These are phyloP conservation scores for Onychomys leucogaster DNA, from an alignment of 2,797 vertebrate species.

Conservation along the genomic window DNA sequence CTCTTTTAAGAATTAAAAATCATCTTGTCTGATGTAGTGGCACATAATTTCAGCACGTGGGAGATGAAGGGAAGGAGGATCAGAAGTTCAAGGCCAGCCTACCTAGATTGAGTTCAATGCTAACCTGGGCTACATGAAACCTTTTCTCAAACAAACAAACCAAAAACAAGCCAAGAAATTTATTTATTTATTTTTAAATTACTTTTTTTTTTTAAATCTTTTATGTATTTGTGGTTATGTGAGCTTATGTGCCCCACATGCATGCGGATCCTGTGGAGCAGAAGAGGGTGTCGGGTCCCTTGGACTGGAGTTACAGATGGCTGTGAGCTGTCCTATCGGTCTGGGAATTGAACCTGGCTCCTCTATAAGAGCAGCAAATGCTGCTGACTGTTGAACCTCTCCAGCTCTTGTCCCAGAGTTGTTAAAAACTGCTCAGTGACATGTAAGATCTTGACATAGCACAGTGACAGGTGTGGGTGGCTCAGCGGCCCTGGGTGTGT, in stretches of 20 bases:
- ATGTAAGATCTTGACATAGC: background rate
- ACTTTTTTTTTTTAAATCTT: background rate
- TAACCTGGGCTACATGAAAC: background rate
- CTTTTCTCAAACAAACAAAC: background rate
- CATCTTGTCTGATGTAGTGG: background rate
- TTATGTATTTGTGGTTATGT: background rate
- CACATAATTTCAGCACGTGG: background rate
- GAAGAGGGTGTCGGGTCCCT: background rate
- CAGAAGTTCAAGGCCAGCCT: background rate
- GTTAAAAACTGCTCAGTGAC: background rate
- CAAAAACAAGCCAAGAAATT: background rate
- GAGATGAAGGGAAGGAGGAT: background rate
- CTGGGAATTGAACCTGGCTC: background rate
- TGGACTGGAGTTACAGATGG: background rate
- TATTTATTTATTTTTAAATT: background rate
- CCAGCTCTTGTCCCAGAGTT: no score
- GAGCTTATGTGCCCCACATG: background rate
- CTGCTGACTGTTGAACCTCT: background rate
- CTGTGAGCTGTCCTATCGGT: background rate
- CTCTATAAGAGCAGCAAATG: no score
- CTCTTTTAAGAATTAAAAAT: constrained; percentile 6
- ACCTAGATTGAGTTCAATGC: background rate
- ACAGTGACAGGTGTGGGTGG: background rate
- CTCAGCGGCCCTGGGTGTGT: background rate
- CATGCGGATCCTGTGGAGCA: background rate